Evolutionary conservation across 2,113 vertebrate species (phyloP).

Genomic region (Anthoscopus minutus): DNA sequence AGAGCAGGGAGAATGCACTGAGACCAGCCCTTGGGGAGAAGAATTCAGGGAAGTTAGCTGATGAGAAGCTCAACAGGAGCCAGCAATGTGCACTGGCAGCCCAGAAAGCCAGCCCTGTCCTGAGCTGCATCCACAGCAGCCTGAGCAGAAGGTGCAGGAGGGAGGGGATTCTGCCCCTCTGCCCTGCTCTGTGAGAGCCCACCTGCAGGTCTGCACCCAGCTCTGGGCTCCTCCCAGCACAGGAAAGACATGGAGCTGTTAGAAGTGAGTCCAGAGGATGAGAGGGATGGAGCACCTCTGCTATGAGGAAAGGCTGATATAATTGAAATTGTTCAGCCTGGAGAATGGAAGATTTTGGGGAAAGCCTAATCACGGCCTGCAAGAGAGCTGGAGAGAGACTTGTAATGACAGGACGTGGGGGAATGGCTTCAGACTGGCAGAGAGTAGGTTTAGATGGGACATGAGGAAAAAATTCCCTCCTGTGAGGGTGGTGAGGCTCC

Average conservation of each 20-base stretch:
- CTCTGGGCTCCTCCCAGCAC: neutral
- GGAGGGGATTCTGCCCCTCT: neutral
- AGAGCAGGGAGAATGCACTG: rapidly evolving
- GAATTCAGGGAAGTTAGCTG: too few relatives aligned
- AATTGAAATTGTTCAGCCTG: neutral
- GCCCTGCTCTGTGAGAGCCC: neutral
- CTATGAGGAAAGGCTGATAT: neutral
- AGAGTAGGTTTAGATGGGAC: neutral
- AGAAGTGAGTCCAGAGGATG: neutral
- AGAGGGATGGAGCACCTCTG: neutral
- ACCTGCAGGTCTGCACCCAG: neutral
- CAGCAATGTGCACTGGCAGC: neutral
- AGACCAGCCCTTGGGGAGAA: neutral
- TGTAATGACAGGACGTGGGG: neutral
- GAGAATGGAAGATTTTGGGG: neutral
- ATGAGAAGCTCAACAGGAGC: neutral
- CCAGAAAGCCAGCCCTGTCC: neutral
- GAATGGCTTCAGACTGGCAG: neutral
- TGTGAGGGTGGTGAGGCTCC: neutral
- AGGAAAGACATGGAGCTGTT: neutral
- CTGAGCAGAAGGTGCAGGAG: neutral
- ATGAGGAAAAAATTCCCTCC: neutral
- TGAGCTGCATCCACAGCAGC: neutral
- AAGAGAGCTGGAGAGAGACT: neutral
- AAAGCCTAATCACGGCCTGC: neutral